Percentiles rank a stretch among this genome's conserved stretches.
phyloP scores from a whole-genome alignment of 2,888 invertebrate species.

The Palloptera scutellata region DNA sequence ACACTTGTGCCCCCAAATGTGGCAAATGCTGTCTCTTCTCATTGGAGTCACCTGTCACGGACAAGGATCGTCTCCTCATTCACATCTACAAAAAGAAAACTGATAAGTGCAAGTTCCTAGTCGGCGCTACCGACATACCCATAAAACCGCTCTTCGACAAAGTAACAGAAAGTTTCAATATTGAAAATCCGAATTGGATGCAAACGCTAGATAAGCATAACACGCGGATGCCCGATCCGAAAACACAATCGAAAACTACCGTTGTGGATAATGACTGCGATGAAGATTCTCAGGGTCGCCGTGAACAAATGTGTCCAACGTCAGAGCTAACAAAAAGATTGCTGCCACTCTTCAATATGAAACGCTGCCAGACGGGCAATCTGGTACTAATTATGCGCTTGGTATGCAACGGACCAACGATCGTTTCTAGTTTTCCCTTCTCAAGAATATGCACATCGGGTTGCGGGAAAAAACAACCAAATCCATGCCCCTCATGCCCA shows the following conservation, averaged over 20 bases:
- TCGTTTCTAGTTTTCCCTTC: slow-evolving; percentile 57
- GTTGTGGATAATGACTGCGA: slow-evolving; percentile 52
- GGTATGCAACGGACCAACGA: slow-evolving; percentile 59
- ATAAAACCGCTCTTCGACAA: slow-evolving; percentile 58
- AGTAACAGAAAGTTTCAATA: slow-evolving; percentile 53
- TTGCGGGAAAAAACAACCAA: slow-evolving; percentile 31
- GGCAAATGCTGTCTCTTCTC: slow-evolving; percentile 61
- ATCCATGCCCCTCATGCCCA: slow-evolving; percentile 28
- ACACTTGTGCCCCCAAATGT: slow-evolving; percentile 49
- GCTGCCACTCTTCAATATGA: slow-evolving; percentile 57
- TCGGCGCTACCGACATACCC: slow-evolving; percentile 56
- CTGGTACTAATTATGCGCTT: slow-evolving; percentile 58
- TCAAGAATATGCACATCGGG: slow-evolving; percentile 44
- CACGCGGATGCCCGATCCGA: slow-evolving; percentile 44
- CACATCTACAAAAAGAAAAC: slow-evolving; percentile 60
- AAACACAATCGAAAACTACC: slow-evolving; percentile 39
- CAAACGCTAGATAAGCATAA: slow-evolving; percentile 39
- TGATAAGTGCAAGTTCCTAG: slow-evolving; percentile 60
- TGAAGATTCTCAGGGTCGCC: slow-evolving; percentile 42
- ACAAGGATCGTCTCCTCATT: slow-evolving; percentile 55
- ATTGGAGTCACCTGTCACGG: slow-evolving; percentile 53
- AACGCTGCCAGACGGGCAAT: slow-evolving; percentile 58
- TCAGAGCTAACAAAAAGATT: slow-evolving; percentile 57
- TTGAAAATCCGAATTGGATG: slow-evolving; percentile 55
- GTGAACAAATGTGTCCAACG: slow-evolving; percentile 56